Conservation (phyloP, 1,140 invertebrate species). For the Listronotus bonariensis region DNA sequence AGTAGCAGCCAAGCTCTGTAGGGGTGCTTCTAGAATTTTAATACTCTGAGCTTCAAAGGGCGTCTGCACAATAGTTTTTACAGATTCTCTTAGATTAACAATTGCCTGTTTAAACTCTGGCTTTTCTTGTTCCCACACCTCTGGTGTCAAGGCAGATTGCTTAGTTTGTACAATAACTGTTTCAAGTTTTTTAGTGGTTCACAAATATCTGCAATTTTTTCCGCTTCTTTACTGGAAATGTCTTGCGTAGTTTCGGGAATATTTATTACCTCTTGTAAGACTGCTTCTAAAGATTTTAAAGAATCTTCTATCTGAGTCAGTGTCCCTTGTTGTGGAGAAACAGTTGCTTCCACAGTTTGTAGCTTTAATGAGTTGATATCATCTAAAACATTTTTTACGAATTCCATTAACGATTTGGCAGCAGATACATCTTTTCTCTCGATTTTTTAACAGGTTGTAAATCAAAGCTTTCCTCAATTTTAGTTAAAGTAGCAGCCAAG, state of each 20-base stretch:
- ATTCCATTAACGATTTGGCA: neutral
- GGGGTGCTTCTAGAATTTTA: constrained; percentile 20
- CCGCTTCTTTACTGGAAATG: constrained; percentile 6
- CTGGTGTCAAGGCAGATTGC: neutral
- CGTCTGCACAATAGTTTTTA: neutral
- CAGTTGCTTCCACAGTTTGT: neutral
- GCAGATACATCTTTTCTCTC: neutral
- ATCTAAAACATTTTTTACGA: neutral
- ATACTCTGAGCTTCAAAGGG: constrained; percentile 16
- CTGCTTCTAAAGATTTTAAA: constrained; percentile 4
- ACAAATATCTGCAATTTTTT: neutral
- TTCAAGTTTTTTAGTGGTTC: constrained; percentile 15
- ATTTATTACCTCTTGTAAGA: constrained; percentile 8
- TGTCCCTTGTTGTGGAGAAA: neutral
- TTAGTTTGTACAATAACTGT: neutral
- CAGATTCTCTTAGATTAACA: constrained; percentile 17
- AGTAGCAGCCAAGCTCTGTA: constrained; percentile 14
- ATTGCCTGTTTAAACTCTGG: constrained; percentile 28
- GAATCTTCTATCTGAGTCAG: constrained; percentile 13
- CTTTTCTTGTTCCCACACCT: constrained; percentile 16
- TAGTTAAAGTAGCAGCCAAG: neutral
- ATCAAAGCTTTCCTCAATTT: constrained; percentile 5
- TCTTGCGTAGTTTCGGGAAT: constrained; percentile 3
- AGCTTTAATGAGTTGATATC: neutral
- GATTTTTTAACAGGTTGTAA: neutral